Evolutionary conservation across 1,140 invertebrate species (phyloP).

Genomic region (Sarcophaga bullata): DNA sequence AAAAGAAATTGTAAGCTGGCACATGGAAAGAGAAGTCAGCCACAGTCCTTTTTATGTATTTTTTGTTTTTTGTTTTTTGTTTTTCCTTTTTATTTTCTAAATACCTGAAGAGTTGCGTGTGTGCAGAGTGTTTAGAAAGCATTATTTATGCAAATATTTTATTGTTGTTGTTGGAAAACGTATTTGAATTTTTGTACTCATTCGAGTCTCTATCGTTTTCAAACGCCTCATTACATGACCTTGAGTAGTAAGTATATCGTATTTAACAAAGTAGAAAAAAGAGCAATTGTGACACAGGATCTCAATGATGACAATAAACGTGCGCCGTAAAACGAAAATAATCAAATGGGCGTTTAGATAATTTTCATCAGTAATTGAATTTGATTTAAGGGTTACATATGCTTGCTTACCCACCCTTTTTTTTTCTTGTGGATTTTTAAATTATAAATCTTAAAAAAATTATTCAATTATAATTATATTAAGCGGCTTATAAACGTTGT

Average conservation of each 20-base stretch:
- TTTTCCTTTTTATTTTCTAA: background rate
- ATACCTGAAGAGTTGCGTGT: background rate
- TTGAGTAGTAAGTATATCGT: background rate
- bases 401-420: background rate
- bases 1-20: background rate
- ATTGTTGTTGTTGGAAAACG: background rate
- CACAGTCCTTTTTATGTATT: background rate
- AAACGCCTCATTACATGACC: background rate
- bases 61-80: background rate
- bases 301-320: background rate
- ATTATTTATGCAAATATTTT: slow-evolving; percentile 22
- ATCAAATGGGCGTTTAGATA: slow-evolving; percentile 6
- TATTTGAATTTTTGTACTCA: background rate
- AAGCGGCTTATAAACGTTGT: background rate
- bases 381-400: slow-evolving; percentile 12
- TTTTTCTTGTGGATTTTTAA: background rate
- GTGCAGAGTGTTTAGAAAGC: background rate
- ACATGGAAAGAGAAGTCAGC: background rate
- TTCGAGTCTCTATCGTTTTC: background rate
- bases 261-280: background rate
- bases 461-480: background rate
- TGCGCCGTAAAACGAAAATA: background rate
- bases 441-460: slow-evolving; percentile 7
- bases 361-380: background rate
- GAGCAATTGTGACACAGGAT: background rate